These are phyloP conservation scores for Anneissia japonica DNA, from an alignment of 35 echinoderm and acorn worm species.

Conservation along the genomic window DNA sequence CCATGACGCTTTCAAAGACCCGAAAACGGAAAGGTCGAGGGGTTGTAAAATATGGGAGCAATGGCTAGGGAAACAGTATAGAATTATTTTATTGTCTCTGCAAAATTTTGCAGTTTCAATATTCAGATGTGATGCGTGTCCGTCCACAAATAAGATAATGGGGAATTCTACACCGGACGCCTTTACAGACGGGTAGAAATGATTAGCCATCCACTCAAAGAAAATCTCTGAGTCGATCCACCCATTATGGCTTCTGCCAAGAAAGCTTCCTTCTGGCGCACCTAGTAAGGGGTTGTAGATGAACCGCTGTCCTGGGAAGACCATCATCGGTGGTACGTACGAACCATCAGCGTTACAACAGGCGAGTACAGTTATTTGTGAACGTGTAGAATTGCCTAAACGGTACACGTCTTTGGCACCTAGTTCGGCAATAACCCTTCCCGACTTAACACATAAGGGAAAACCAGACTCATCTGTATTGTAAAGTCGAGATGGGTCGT, in stretches of 20 bases:
- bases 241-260: slow-evolving; percentile 46
- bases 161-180: slow-evolving; percentile 16
- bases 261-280: slow-evolving; percentile 20
- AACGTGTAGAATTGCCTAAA: slow-evolving; percentile 7
- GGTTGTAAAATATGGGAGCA: slow-evolving; percentile 58
- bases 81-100: slow-evolving; percentile 24
- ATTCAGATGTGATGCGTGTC: background rate
- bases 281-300: slow-evolving; percentile 34
- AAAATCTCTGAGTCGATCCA: slow-evolving; percentile 50
- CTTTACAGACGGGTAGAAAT: slow-evolving; percentile 41
- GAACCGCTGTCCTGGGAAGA: slow-evolving; percentile 40
- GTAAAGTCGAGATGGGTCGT: slow-evolving; percentile 22
- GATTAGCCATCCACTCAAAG: slow-evolving; percentile 46
- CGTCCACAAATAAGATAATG: slow-evolving; percentile 29
- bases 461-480: slow-evolving; percentile 48
- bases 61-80: slow-evolving; percentile 50
- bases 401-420: slow-evolving; percentile 34
- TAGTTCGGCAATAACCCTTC: slow-evolving; percentile 11
- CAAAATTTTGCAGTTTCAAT: slow-evolving; percentile 7
- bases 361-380: slow-evolving; percentile 36
- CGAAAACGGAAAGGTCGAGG: slow-evolving; percentile 49
- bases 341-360: slow-evolving; percentile 28
- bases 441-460: slow-evolving; percentile 26
- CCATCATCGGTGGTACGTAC: slow-evolving; percentile 24
- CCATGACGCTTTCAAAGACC: slow-evolving; percentile 46